Base-by-base conservation (phyloP, 2,797 vertebrate genomes). In the Onychomys arenicola region DNA sequence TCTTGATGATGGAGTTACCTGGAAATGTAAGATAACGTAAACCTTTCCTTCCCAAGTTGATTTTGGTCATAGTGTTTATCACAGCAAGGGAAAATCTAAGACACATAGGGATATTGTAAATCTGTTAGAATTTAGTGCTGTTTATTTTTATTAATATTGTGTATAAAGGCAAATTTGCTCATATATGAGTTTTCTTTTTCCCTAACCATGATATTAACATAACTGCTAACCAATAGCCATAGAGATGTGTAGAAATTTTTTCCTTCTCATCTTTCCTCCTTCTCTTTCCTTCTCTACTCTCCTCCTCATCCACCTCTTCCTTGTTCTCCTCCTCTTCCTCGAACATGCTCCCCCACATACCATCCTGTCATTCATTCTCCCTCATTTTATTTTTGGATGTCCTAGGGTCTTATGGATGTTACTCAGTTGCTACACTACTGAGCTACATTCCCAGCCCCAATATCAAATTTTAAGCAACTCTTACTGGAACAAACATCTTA, bases 261-360 rank as follows among this genome's bases (percentile, higher is more conserved):
- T 6, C 25, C 34, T 37, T 37, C 23, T 57, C 14, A 32, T 17
- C 37, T 40, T 29, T n/a, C 2, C 19, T 73, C n/a, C 6, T 71
- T 5, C 21, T 52, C 43, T 17, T 69, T 17, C 9, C 25, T 49
- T 32, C 21, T 49, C 19, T 25, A 16, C 23, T 9, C 11, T 65
- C 17, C 37, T 32, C 40, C 11, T n/a, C 43, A 2, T 9, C 17
- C 5, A 5, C 2, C 5, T n/a, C 6, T 12, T 34, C 7, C 32
- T 57, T 1, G 0, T 21, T 23, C 7, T 34, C 9, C 1, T 46
- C 6, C 65, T 52, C 17, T 3, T 49, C 59, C 3, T 52, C 46
- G 67, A 19, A 7, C n/a, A 32, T 40, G 23, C 11, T 12, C 17
- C 2, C 4, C 21, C 37, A 1, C 2, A 25, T 40, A 73, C 17